Evolutionary conservation across 2,113 vertebrate genomes (phyloP), one percentile per base, ranked within the genome.

Genomic region (Triplophysa siluroides): DNA sequence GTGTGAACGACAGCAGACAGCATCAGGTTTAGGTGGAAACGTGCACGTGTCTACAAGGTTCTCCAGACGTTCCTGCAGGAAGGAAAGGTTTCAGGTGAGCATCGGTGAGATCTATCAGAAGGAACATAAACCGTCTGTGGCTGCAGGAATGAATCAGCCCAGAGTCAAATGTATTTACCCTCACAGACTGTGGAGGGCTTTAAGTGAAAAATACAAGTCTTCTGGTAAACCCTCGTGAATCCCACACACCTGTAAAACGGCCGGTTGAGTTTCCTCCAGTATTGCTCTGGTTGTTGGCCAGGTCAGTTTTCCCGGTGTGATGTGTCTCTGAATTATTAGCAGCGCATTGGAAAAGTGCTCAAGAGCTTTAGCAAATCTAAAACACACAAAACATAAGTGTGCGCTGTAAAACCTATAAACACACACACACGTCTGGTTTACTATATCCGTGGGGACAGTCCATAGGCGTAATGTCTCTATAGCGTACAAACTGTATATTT

Each of bases 1-100:
- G 18, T 93, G 92, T 33, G 91, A 92, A 3, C 93, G 93, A 0
- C 92, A 93, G 87, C 98, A 99, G 21, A 95, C 2, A 1, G 95
- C 97, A 83, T 98, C 94, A 0, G 97, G 94, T 29, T 87, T 76
- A 29, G 96, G 96, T 38, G 96, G 96, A 85, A 98, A 99, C 84
- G 41, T 95, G 86, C 97, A 99, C 64, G 92, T 76, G 77, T 94
- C 93, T 62, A 98, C 93, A 38, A 74, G 91, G 9, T 85, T 87
- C 75, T 92, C 92, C 78, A 98, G 88, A 29, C 90, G 74, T 38
- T 87, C 72, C 98, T 99, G 71, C 3, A 84, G 85, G 76, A 38
- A 6, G 47, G 26, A 78, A 38, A 56, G 8, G 52, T 1, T 2
- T 38, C 41, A 24, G 7, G 21, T 29, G 19, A 69, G 38, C 11